A percentile compares a stretch with the other conserved stretches of the same genome.
phyloP scores from a whole-genome alignment of 2,113 vertebrate species.

The Narcine bancroftii region DNA sequence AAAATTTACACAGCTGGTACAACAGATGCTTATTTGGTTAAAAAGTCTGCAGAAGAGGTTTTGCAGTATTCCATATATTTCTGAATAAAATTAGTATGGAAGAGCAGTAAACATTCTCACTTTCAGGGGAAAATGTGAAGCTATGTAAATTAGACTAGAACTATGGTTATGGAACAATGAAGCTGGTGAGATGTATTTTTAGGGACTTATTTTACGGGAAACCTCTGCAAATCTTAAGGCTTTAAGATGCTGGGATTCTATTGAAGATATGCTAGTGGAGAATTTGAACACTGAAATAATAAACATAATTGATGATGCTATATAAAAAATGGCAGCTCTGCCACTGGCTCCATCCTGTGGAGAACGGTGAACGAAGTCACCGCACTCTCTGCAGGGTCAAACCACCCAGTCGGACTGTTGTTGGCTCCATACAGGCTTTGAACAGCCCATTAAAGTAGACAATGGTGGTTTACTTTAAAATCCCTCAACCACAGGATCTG shows the following conservation, averaged over 20 bases:
- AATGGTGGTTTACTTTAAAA: no score
- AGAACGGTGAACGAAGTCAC: no score
- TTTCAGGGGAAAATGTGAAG: neutral
- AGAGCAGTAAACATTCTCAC: neutral
- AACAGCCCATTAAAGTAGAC: no score
- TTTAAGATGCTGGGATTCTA: neutral
- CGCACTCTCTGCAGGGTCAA: no score
- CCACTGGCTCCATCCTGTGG: no score
- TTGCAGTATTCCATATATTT: neutral
- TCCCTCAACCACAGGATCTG: no score
- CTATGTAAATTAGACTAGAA: neutral
- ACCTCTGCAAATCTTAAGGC: neutral
- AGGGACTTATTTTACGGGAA: neutral
- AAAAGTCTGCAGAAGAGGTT: neutral
- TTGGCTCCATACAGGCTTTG: no score
- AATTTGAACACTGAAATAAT: neutral
- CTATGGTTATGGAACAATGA: neutral
- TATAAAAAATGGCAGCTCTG: no score
- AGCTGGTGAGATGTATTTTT: neutral
- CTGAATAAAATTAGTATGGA: neutral
- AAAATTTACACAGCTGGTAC: neutral
- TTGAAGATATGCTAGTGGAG: neutral
- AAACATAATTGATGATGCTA: neutral
- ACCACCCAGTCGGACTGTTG: no score
- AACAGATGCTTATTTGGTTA: neutral